These are phyloP conservation scores for Datnioides undecimradiatus DNA, from an alignment of 2,113 vertebrate species.

Conservation along the genomic window DNA sequence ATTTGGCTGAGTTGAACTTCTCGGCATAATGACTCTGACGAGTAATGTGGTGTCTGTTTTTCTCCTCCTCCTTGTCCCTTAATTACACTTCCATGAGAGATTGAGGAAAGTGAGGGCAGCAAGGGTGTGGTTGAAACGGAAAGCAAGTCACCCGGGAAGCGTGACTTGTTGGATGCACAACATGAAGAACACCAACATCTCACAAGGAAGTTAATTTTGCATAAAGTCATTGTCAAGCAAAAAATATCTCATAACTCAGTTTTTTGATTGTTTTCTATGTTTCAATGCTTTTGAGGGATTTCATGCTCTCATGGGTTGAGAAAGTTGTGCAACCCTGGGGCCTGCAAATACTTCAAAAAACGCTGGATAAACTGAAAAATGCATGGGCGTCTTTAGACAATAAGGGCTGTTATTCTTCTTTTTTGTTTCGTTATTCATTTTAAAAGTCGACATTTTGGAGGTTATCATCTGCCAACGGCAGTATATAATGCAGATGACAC, in stretches of 20 bases:
- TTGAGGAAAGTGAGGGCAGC: constrained; percentile 37
- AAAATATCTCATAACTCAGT: constrained; percentile 8
- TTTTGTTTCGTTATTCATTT: constrained; percentile 10
- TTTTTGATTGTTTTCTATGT: constrained; percentile 15
- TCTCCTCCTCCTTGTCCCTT: constrained; percentile 51
- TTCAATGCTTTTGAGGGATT: constrained; percentile 10
- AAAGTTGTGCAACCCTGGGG: constrained; percentile 45
- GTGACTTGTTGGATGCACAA: constrained; percentile 11
- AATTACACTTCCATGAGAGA: constrained; percentile 67
- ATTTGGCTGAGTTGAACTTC: constrained; percentile 56
- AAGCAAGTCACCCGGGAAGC: constrained; percentile 35
- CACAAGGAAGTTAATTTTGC: constrained; percentile 13
- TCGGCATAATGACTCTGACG: constrained; percentile 50
- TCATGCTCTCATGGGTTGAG: constrained; percentile 6
- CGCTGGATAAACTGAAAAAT: constrained; percentile 29
- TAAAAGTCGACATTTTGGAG: constrained; percentile 9
- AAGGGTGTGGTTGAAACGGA: constrained; percentile 66
- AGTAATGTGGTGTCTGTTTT: constrained; percentile 44
- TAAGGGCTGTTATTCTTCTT: neutral
- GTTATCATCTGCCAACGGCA: neutral
- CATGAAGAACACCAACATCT: neutral
- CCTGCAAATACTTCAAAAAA: constrained; percentile 35
- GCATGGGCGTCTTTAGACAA: constrained; percentile 20
- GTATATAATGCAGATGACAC: neutral
- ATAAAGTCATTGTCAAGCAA: neutral